Base-by-base conservation (phyloP, 2,888 invertebrate species). In the Scrobipalpa costella region DNA sequence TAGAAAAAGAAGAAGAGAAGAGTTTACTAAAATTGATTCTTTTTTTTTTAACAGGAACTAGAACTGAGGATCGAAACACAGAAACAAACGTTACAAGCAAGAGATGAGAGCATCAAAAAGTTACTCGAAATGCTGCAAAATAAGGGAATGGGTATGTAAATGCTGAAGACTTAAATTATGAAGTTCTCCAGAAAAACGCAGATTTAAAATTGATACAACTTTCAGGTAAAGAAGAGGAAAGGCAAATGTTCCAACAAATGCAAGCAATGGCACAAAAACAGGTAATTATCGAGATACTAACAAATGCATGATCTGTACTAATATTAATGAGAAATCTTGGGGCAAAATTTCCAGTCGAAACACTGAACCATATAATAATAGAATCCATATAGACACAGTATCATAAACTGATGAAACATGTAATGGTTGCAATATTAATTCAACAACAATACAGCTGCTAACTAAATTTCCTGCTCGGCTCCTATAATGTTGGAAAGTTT, bases 41-140 rank as follows among this genome's bases (percentile, higher is more conserved):
- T 40, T n/a, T 44, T 15, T 44, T 44, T 44, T 44, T 9, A 92
- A 64, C 93, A 97, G 95, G 98, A 99, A 92, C 93, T 99, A 89
- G 99, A 99, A 90, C 93, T 99, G 79, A 94, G 99, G 77, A 98
- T 98, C 80, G 99, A 99, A 88, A 98, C 98, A 38, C 99, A 99
- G 91, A 99, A 99, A 89, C 98, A 99, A 92, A 99, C 99, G 57
- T 93, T 99, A 72, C 96, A 96, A 82, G 98, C 99, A 58, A 94
- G 99, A 76, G 99, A 99, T 90, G 99, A 99, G 83, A 98, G 98
- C 89, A 99, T 99, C 85, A 99, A 99, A 93, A 99, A 98, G 90
- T 94, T 99, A 78, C 93, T 99, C 80, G 99, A 99, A 93, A 98
- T 99, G 98, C 94, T 99, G 66, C 98, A 99, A 89, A 98, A 96